phyloP scores from a whole-genome alignment of 1,140 invertebrate species.

The Homalodisca vitripennis region DNA sequence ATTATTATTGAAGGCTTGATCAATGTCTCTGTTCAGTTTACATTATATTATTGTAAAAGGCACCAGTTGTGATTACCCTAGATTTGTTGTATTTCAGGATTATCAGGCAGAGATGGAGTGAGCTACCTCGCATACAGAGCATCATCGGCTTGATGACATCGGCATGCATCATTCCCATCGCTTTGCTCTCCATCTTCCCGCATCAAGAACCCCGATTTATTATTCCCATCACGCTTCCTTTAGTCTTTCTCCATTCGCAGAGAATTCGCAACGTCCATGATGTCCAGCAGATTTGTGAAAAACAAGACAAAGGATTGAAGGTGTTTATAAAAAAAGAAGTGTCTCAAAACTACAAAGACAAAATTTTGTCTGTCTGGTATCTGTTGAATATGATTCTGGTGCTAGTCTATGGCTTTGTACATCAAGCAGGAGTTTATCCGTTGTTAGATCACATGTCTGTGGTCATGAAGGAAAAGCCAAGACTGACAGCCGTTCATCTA shows the following conservation, averaged over 20 bases:
- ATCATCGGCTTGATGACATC: conserved; percentile 72
- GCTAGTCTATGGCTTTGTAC: conserved; percentile 80
- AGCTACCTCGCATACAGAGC: conserved; percentile 69
- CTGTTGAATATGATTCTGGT: conserved; percentile 64
- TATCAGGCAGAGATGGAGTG: conserved; percentile 59
- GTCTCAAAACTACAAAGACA: conserved; percentile 36
- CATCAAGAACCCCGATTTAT: conserved; percentile 93
- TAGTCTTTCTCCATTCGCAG: conserved; percentile 67
- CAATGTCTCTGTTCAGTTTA: too few species aligned
- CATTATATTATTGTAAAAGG: too few species aligned
- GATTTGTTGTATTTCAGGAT: conserved; percentile 52
- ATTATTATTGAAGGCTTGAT: too few species aligned
- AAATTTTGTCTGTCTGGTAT: conserved; percentile 65
- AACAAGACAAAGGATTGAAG: conserved; percentile 36
- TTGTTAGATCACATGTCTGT: conserved; percentile 64
- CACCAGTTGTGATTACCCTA: conserved; percentile 16
- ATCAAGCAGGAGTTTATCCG: conserved; percentile 49
- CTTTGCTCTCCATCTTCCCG: conserved; percentile 76
- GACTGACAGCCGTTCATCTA: conserved; percentile 61
- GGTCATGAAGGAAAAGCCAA: conserved; percentile 59
- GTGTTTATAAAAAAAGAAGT: conserved; percentile 33
- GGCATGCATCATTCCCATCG: conserved; percentile 71
- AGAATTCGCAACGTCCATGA: conserved; percentile 38
- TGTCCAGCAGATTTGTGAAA: conserved; percentile 28
- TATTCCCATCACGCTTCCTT: conserved; percentile 74